Evolutionary conservation across 1,140 invertebrate species (phyloP), one percentile per base, ranked within the genome.

Genomic region (Bombyx mandarina): DNA sequence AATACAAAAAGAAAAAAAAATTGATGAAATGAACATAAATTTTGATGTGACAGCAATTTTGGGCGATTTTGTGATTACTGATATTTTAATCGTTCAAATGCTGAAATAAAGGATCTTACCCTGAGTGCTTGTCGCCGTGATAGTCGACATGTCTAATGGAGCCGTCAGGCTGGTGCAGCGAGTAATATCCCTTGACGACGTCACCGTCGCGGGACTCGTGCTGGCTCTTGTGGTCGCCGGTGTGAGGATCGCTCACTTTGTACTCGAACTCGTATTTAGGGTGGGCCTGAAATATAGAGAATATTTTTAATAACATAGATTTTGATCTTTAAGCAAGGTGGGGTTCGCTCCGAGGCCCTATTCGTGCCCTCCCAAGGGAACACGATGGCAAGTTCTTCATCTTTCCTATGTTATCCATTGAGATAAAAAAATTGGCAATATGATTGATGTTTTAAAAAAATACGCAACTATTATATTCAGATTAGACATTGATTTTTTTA

Each of bases 211-310:
- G 61, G 50, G 54, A 46, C 52, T 63, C 61, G 7, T 63, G 61
- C 50, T 63, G 61, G 7, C 56, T 59, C 57, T 63, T 63, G 48
- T 48, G 51, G 46, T 63, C 61, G 7, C 61, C 61, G 43, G 61
- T 63, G 12, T 63, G 61, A 22, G 61, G 57, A 43, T 63, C 61
- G 12, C 56, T 52, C 46, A 63, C 61, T 56, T 63, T 56, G 50
- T 63, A 63, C 2, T 50, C 61, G 54, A 63, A 63, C 55, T 72
- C 65, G 67, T 84, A 84, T 63, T 82, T 79, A 26, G 77, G 77
- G 57, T 83, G 65, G 49, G 64, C 54, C 61, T 65, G 44, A 6
- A 55, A 59, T 10, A 18, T 46, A 56, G 1, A 12, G 48, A 26
- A 1, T 43, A 6, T 7, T n/a, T 6, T 50, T 50, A n/a, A 12